Conservation (phyloP, 2,797 vertebrate genomes). For the Argya squamiceps region DNA sequence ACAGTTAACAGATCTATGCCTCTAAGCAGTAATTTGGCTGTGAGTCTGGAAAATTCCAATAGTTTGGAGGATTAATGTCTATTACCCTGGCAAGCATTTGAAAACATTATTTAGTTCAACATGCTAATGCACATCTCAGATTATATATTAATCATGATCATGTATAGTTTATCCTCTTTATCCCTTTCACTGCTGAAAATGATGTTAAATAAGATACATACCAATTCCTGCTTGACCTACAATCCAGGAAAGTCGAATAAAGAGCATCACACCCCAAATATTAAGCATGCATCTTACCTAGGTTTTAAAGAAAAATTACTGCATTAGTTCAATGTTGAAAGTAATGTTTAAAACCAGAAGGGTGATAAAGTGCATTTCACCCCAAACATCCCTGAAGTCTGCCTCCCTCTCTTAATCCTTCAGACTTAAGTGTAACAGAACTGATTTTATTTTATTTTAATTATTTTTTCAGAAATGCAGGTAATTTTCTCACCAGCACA, state of each 20-base stretch:
- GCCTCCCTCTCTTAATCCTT: neutral
- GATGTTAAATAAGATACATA: slow-evolving; percentile 62
- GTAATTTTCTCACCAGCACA: slow-evolving; percentile 88
- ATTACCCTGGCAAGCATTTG: slow-evolving; percentile 51
- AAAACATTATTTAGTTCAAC: slow-evolving; percentile 34
- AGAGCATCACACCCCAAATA: slow-evolving; percentile 99
- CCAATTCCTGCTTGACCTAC: slow-evolving; percentile 97
- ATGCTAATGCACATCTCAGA: slow-evolving; percentile 68
- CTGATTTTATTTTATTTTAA: neutral
- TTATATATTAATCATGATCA: slow-evolving; percentile 50
- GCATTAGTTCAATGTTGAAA: neutral
- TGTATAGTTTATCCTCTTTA: slow-evolving; percentile 40
- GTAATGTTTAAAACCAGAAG: neutral
- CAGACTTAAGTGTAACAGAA: neutral
- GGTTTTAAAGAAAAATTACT: neutral
- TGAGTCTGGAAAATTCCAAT: slow-evolving; percentile 74
- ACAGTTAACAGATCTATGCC: slow-evolving; percentile 22
- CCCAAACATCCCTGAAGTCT: neutral
- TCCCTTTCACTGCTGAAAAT: slow-evolving; percentile 19
- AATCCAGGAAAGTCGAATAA: slow-evolving; percentile 98
- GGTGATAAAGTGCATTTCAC: neutral
- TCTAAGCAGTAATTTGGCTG: slow-evolving; percentile 36
- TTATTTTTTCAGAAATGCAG: neutral
- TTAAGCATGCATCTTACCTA: slow-evolving; percentile 99
- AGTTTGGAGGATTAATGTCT: slow-evolving; percentile 55